phyloP scores from a whole-genome alignment of 2,888 invertebrate genomes.

The Acleris sparsana region DNA sequence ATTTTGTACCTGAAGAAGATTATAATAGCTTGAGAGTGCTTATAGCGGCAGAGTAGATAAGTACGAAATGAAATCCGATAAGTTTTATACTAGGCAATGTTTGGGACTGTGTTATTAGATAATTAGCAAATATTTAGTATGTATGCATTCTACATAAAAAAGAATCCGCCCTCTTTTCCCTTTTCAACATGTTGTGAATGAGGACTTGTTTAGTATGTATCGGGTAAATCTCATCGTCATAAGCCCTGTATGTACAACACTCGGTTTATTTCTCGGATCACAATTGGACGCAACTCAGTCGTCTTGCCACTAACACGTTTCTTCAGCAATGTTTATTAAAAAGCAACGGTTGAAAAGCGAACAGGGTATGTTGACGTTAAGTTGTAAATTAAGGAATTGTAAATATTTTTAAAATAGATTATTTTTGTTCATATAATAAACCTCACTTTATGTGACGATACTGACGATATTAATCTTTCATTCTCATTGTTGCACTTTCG shows the following conservation, averaged over 20 bases:
- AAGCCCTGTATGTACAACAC: conserved; percentile 10
- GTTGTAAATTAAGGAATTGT: conserved; percentile 76
- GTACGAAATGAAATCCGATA: conserved; percentile 38
- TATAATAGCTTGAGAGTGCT: conserved; percentile 20
- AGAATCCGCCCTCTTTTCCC: conserved; percentile 70
- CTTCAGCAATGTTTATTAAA: conserved; percentile 48
- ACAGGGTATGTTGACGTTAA: conserved; percentile 80
- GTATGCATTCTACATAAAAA: conserved; percentile 57
- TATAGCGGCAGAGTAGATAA: conserved; percentile 23
- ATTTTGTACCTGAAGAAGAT: conserved; percentile 33
- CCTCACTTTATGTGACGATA: conserved; percentile 72
- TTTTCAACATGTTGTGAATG: conserved; percentile 80
- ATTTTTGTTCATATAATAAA: conserved; percentile 83
- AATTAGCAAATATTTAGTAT: conserved; percentile 61
- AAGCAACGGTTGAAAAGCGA: conserved; percentile 82
- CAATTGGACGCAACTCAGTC: conserved; percentile 33
- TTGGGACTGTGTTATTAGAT: conserved; percentile 78
- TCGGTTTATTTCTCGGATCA: conserved; percentile 26
- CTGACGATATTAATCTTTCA: conserved; percentile 62
- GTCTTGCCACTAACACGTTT: conserved; percentile 63
- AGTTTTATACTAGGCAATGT: conserved; percentile 57
- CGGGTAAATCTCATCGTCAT: conserved; percentile 23
- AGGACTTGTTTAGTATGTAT: conserved; percentile 43
- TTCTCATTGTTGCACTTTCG: conserved; percentile 37
- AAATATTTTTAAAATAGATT: conserved; percentile 77